Evolutionary conservation across 2,888 invertebrate genomes (phyloP), one percentile per base, ranked within the genome.

Genomic region (Watsonalla cultraria): DNA sequence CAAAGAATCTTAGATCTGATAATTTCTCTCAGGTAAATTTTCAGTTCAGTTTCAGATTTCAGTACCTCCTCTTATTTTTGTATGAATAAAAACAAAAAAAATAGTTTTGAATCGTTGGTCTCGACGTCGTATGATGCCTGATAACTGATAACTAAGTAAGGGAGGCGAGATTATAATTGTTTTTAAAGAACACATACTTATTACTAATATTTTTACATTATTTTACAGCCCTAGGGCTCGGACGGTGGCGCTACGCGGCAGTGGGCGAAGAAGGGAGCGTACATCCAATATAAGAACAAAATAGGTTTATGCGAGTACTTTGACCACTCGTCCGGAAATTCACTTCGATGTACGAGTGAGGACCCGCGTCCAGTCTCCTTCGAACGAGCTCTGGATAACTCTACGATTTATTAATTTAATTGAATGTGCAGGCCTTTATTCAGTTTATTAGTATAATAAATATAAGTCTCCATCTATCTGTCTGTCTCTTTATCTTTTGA

Each of bases 261-360:
- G 80, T 81, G 73, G 65, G 67, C 70, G 68, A 84, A 84, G 87
- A 87, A 86, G 86, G 87, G 88, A 84, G 82, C 79, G 85, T 90
- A 86, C 84, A 89, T 90, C 86, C 88, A 90, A 90, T 90, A 90
- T 90, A 90, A 90, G 90, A 90, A 89, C 89, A 88, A 90, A 90
- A 90, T 90, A 89, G 90, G 89, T 90, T 90, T 90, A 90, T 88
- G 89, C 87, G 84, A 84, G 86, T 86, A 90, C 90, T 90, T 90
- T 90, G 90, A 90, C 90, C 90, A 86, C 82, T 89, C 84, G 84
- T 74, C 89, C 89, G 90, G 89, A 84, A 88, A 87, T 81, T 86
- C 87, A 90, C 86, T 89, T 84, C 80, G 80, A 81, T 84, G 72
- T 78, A 75, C 79, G 78, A 84, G 77, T 80, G 79, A 81, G 81